A percentile compares a stretch with the other conserved stretches of the same genome.
Conservation (phyloP, 2,797 vertebrate genomes). For the Pelodytes ibericus region DNA sequence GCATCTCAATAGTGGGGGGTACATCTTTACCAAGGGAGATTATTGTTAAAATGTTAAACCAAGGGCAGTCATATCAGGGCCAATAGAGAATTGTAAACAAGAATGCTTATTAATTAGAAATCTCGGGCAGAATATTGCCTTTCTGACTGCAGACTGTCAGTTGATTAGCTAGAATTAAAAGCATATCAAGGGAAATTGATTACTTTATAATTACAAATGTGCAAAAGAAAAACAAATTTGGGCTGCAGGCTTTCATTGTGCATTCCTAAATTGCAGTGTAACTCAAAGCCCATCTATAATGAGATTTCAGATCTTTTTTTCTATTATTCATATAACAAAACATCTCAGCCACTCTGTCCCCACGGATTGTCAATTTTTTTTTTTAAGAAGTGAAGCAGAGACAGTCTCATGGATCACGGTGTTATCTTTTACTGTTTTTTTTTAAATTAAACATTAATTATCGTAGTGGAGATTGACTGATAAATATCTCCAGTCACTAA, state of each 20-base stretch:
- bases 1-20: slow-evolving; percentile 9
- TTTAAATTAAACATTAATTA: slow-evolving; percentile 47
- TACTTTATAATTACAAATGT: slow-evolving; percentile 25
- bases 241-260: slow-evolving; percentile 22
- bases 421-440: slow-evolving; percentile 33
- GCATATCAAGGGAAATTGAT: slow-evolving; percentile 30
- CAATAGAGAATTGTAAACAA: slow-evolving; percentile 16
- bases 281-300: slow-evolving; percentile 18
- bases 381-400: not conserved
- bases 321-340: slow-evolving; percentile 27
- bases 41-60: slow-evolving; percentile 37
- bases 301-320: slow-evolving; percentile 26
- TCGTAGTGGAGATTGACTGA: not conserved
- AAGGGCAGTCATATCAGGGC: slow-evolving; percentile 37
- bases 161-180: slow-evolving; percentile 47
- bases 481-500: slow-evolving; percentile 8
- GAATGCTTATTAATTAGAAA: slow-evolving; percentile 37
- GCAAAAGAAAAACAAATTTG: slow-evolving; percentile 9
- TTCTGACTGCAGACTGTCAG: slow-evolving; percentile 19
- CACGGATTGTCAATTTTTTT: slow-evolving; percentile 7
- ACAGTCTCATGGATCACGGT: not conserved
- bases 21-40: slow-evolving; percentile 27
- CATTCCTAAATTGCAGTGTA: slow-evolving; percentile 10
- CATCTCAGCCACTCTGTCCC: slow-evolving; percentile 16
- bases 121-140: slow-evolving; percentile 7